Percentiles rank a stretch among this genome's conserved stretches.
Evolutionary conservation across 1,140 invertebrate genomes (phyloP).

Genomic region (Stenopsyche tienmushanensis): DNA sequence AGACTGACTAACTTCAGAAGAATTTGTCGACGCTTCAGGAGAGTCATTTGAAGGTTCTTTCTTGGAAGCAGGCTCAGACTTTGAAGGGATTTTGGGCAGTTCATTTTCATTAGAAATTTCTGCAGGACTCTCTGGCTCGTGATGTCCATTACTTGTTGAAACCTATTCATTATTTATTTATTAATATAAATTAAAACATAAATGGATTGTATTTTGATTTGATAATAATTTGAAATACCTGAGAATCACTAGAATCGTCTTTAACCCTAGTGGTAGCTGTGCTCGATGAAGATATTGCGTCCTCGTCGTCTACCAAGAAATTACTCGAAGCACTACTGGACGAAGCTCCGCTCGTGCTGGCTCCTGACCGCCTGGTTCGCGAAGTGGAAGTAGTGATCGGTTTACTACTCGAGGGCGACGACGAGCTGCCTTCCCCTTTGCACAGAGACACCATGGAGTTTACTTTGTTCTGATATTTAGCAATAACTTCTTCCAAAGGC

Average conservation of each 20-base stretch:
- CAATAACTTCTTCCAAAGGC: slow-evolving; percentile 76
- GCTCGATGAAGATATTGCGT: background rate
- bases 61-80: background rate
- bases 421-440: slow-evolving; percentile 39
- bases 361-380: slow-evolving; percentile 1
- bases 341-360: background rate
- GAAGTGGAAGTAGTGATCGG: slow-evolving; percentile 42
- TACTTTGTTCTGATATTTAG: slow-evolving; percentile 56
- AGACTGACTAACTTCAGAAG: background rate
- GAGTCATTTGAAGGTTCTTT: background rate
- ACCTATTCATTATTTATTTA: slow-evolving; percentile 43
- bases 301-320: background rate
- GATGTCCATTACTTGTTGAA: slow-evolving; percentile 58
- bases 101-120: slow-evolving; percentile 6
- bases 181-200: background rate
- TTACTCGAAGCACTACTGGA: background rate
- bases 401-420: slow-evolving; percentile 51
- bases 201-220: no score
- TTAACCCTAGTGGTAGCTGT: background rate
- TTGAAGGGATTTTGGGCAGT: background rate
- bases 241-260: no score
- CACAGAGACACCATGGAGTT: slow-evolving; percentile 14
- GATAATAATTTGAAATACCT: no score
- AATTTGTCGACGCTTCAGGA: background rate
- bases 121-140: slow-evolving; percentile 11